Percentiles rank a stretch among this genome's conserved stretches.
phyloP scores from a whole-genome alignment of 1,140 invertebrate species.

The Belonocnema kinseyi region DNA sequence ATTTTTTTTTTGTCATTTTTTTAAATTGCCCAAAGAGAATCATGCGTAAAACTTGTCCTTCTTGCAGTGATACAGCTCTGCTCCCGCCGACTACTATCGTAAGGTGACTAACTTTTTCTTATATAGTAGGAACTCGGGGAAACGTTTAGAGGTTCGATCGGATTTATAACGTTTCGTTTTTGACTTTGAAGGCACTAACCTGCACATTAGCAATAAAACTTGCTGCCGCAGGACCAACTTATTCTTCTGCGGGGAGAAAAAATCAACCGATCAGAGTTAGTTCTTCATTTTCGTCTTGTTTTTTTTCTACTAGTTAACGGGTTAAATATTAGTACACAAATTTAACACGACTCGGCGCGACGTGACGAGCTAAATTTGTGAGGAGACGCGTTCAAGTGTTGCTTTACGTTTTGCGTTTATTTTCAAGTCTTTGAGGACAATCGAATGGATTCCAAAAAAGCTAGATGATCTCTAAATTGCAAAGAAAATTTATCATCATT shows the following conservation, averaged over 20 bases:
- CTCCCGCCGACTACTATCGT: slow-evolving; percentile 70
- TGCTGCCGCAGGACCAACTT: slow-evolving; percentile 85
- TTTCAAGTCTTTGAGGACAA: background rate
- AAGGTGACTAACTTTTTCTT: slow-evolving; percentile 63
- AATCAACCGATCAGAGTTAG: slow-evolving; percentile 70
- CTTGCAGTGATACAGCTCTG: slow-evolving; percentile 66
- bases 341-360: slow-evolving; percentile 57
- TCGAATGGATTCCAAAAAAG: slow-evolving; percentile 13
- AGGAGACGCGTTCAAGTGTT: slow-evolving; percentile 37
- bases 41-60: slow-evolving; percentile 63
- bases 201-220: slow-evolving; percentile 87
- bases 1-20: slow-evolving; percentile 37
- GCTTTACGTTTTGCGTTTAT: slow-evolving; percentile 1
- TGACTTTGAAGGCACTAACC: slow-evolving; percentile 77
- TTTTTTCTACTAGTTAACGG: slow-evolving; percentile 39
- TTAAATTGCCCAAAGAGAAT: slow-evolving; percentile 54
- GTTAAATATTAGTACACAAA: slow-evolving; percentile 46
- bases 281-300: slow-evolving; percentile 36
- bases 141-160: slow-evolving; percentile 65
- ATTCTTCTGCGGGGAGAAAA: slow-evolving; percentile 82
- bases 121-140: slow-evolving; percentile 64
- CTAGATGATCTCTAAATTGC: background rate
- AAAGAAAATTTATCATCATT: too few relatives aligned
- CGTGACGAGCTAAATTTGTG: slow-evolving; percentile 62
- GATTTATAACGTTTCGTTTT: slow-evolving; percentile 64